Base-by-base conservation (phyloP, 2,113 vertebrate genomes). In the Nanorana parkeri region DNA sequence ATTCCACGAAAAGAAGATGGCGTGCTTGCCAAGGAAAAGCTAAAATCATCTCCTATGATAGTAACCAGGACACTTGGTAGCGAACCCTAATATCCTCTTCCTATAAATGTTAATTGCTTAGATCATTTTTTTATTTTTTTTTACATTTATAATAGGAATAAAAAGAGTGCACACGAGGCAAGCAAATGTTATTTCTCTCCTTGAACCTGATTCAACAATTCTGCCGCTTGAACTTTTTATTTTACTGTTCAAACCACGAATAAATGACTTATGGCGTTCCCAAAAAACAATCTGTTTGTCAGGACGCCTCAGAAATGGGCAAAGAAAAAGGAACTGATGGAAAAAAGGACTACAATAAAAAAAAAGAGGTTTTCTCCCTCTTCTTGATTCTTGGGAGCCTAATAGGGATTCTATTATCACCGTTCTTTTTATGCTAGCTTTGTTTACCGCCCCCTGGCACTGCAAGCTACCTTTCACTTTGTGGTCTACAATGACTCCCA, bases 101-200 rank as follows among this genome's bases (percentile, higher is more conserved):
- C 20, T 78, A 66, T 66, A 78, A 66, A 78, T 66, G 76, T 8
- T 78, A 78, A 67, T 67, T 66, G 63, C 67, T 78, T 65, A 66
- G 76, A 26, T 78, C 54, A 78, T 78, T 55, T 78, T 23, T 66
- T 78, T 66, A 66, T 61, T 54, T 61, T 41, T 78, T 78, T 47
- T 67, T 66, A 54, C 63, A 66, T 47, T 78, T 23, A n/a, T 36
- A 66, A 21, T 17, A 21, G 19, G 67, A 32, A 77, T 23, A 78
- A 55, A 52, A 66, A 54, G 67, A 26, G 24, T 21, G 41, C 63
- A 66, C 76, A 78, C 76, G 24, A 65, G 76, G 63, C 76, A 26
- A 78, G 20, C 76, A 78, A 78, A 78, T 78, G 76, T 78, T 63
- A 47, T 47, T 11, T 24, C 26, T 55, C 21, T 24, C 76, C 61